Evolutionary conservation across 2,113 vertebrate genomes (phyloP).

Genomic region (Sylvilagus bachmani): DNA sequence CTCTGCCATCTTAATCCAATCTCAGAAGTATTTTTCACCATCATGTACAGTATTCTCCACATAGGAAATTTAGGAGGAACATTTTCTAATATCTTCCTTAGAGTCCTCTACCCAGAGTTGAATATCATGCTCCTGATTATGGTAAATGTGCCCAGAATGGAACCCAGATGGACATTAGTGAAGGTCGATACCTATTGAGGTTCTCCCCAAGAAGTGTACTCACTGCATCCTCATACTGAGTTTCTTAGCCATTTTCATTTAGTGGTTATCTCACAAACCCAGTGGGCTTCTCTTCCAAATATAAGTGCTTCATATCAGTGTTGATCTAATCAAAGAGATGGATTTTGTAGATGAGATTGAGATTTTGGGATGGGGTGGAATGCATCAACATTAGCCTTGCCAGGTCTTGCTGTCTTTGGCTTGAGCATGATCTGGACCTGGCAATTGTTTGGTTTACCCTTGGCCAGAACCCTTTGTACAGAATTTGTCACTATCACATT

Average conservation of each 20-base stretch:
- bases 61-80: background rate
- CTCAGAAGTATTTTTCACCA: background rate
- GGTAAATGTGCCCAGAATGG: background rate
- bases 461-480: background rate
- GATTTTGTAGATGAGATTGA: background rate
- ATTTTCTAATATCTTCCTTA: background rate
- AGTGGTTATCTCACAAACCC: fast-evolving
- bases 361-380: too few relatives aligned
- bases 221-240: background rate
- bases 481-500: background rate
- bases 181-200: too few relatives aligned
- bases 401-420: background rate
- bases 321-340: background rate
- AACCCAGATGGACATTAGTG: fast-evolving
- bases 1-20: too few relatives aligned
- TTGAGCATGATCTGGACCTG: background rate
- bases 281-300: background rate
- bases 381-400: background rate
- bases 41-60: background rate
- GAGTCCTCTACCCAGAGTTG: background rate
- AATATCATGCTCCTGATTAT: fast-evolving
- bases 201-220: background rate
- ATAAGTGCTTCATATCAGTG: background rate
- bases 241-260: background rate
- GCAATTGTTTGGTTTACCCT: background rate